These are phyloP conservation scores for Stenotaenia linearis DNA, from an alignment of 2,888 invertebrate genomes.

Conservation along the genomic window DNA sequence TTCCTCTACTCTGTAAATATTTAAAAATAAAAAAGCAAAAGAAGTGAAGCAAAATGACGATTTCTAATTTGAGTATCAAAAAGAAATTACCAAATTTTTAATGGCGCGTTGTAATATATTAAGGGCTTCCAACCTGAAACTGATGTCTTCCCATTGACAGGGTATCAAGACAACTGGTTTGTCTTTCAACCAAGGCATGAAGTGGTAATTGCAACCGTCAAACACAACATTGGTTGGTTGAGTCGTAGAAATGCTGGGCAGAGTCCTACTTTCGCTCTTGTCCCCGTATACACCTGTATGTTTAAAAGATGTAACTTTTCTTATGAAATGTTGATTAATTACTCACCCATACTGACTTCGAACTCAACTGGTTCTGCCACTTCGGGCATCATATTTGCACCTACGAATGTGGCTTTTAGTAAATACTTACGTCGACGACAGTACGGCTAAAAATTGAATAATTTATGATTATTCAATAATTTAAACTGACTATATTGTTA, in stretches of 20 bases:
- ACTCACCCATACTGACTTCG: conserved; percentile 51
- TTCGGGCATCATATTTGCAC: conserved; percentile 48
- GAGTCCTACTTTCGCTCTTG: conserved; percentile 49
- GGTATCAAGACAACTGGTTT: conserved; percentile 49
- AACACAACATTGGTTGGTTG: conserved; percentile 52
- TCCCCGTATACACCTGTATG: conserved; percentile 45
- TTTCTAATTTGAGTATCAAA: background rate
- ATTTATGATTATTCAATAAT: background rate
- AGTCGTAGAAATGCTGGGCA: conserved; percentile 50
- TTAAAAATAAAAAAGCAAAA: background rate
- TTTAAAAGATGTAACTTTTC: too few relatives aligned
- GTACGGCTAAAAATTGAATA: conserved; percentile 44
- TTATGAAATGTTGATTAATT: background rate
- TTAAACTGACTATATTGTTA: too few relatives aligned
- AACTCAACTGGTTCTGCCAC: conserved; percentile 50
- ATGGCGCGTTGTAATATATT: conserved; percentile 41
- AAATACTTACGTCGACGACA: conserved; percentile 48
- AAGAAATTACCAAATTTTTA: background rate
- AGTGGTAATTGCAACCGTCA: conserved; percentile 50
- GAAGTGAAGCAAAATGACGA: background rate
- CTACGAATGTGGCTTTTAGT: conserved; percentile 49
- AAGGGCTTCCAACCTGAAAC: conserved; percentile 48
- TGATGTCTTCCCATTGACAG: conserved; percentile 51
- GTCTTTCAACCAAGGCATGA: conserved; percentile 50
- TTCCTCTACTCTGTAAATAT: background rate